Evolutionary conservation across 2,113 vertebrate species (phyloP), one percentile per base, ranked within the genome.

Genomic region (Meriones unguiculatus): DNA sequence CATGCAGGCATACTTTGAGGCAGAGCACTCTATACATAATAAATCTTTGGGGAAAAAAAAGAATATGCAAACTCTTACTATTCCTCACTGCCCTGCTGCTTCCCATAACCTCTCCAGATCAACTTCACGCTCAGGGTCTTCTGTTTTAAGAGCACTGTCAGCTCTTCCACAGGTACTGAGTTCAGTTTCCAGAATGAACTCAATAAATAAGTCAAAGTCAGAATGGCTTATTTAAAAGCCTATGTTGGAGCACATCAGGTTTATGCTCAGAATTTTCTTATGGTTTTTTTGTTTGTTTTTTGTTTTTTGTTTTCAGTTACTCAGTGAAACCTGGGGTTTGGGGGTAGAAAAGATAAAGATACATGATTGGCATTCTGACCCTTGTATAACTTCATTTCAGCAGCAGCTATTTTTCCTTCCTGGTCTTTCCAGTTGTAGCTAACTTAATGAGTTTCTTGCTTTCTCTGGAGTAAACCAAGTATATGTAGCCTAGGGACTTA

Each of bases 401-500:
- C 38, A 52, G 41, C 65, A 82, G 12, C 9, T 85, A 2, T 35
- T 75, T 46, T 82, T 91, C 18, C 24, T 28, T 38, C 52, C 73
- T 89, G 15, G 35, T 46, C 81, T 25, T 41, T 50, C 87, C 30
- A 95, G n/a, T 77, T 69, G 5, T 69, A 81, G 65, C 82, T 92
- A 81, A 65, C 35, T 91, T 84, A 75, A 86, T 70, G 30, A 81
- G 20, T 41, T 87, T 93, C 52, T 92, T 94, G 24, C 10, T 91
- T 28, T 90, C 93, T 13, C 38, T 89, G 52, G n/a, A 95, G 89
- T 87, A 72, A 32, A 46, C 75, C 59, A 91, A 72, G 30, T 73
- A 62, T 81, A 41, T 91, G 30, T 35, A 87, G 62, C 59, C 35
- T 38, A 92, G 59, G 7, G 7, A 82, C 75, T 93, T 93, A 59